Conservation (phyloP, 2,113 vertebrate species). For the Cavia aperea region DNA sequence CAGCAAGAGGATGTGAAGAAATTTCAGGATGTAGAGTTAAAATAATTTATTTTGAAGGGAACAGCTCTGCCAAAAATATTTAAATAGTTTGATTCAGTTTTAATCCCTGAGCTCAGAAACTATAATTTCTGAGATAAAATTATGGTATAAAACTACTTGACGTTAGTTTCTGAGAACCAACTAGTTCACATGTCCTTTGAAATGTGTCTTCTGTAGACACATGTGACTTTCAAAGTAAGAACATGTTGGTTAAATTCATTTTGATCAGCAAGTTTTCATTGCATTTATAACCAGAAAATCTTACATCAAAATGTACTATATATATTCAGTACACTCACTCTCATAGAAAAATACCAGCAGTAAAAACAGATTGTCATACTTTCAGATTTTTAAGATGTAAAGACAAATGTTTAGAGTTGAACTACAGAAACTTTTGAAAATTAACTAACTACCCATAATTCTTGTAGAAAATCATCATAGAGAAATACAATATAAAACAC, state of each 20-base stretch:
- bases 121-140: not conserved
- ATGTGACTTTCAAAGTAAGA: not conserved
- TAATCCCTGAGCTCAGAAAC: not conserved
- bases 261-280: not conserved
- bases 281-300: not conserved
- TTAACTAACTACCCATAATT: not conserved
- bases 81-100: not conserved
- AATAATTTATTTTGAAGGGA: slow-evolving; percentile 22
- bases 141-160: not conserved
- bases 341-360: not conserved
- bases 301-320: not conserved
- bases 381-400: not conserved
- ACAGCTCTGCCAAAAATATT: not conserved
- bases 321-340: not conserved
- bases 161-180: not conserved
- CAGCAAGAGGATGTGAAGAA: slow-evolving; percentile 25
- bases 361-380: not conserved
- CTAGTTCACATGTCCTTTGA: not conserved
- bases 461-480: not conserved
- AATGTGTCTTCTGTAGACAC: not conserved
- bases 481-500: not conserved
- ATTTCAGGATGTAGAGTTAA: slow-evolving; percentile 6
- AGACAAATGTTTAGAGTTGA: not conserved
- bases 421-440: not conserved
- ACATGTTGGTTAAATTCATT: not conserved